These are phyloP conservation scores for Nothobranchius furzeri DNA, from an alignment of 2,113 vertebrate species.

Conservation along the genomic window DNA sequence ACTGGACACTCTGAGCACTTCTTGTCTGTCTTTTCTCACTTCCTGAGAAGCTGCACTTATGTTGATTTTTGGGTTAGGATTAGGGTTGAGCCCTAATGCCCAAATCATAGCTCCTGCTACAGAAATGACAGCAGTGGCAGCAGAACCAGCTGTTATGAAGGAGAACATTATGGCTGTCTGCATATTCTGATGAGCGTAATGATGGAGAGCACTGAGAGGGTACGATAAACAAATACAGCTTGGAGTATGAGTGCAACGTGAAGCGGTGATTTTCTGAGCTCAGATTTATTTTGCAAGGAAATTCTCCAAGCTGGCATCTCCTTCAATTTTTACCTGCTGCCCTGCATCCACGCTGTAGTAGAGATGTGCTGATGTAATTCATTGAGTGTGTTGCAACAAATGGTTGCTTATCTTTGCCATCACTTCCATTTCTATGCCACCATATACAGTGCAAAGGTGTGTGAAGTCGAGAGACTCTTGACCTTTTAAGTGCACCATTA, in stretches of 20 bases:
- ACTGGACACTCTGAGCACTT: slow-evolving; percentile 12
- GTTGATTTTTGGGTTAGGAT: neutral
- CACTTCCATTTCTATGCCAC: too few relatives aligned
- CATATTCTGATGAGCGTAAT: slow-evolving; percentile 41
- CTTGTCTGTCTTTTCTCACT: slow-evolving; percentile 19
- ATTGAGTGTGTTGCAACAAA: too few relatives aligned
- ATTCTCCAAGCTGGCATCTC: neutral
- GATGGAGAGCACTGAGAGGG: slow-evolving; percentile 22
- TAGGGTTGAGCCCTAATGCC: slow-evolving; percentile 13
- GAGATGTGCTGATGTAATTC: too few relatives aligned
- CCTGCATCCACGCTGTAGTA: neutral
- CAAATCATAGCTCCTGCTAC: slow-evolving; percentile 15
- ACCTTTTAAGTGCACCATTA: too few relatives aligned
- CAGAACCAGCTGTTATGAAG: slow-evolving; percentile 33
- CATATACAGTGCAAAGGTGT: too few relatives aligned
- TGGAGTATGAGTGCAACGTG: neutral
- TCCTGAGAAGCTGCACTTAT: slow-evolving; percentile 22
- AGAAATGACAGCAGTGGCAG: slow-evolving; percentile 8
- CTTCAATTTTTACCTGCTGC: too few relatives aligned
- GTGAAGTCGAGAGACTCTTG: too few relatives aligned
- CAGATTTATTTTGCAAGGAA: neutral
- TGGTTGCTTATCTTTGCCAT: too few relatives aligned
- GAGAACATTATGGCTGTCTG: slow-evolving; percentile 25
- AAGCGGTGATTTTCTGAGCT: neutral
- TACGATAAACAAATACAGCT: slow-evolving; percentile 43